Conservation (phyloP, 2,888 invertebrate species). For the Ctena decussata region DNA sequence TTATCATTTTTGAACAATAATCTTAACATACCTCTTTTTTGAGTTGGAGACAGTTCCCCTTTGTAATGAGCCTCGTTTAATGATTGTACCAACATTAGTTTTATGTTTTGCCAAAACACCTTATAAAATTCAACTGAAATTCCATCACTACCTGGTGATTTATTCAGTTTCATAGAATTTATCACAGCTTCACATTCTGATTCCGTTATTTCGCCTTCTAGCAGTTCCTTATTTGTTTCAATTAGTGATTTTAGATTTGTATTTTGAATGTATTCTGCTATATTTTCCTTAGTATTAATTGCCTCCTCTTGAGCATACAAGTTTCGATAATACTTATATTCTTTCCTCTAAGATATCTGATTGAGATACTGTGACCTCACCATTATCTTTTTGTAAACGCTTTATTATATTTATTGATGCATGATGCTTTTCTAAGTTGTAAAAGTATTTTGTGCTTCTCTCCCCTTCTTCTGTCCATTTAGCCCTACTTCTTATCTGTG, state of each 20-base stretch:
- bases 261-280: not conserved
- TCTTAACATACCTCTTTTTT: constrained; percentile 24
- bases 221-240: not conserved
- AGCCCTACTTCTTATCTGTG: not conserved
- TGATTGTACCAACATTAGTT: not conserved
- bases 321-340: not conserved
- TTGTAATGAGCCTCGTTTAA: constrained; percentile 20
- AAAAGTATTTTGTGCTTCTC: not conserved
- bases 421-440: not conserved
- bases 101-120: constrained; percentile 24
- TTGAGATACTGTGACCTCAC: not conserved
- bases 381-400: not conserved
- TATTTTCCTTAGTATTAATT: not conserved
- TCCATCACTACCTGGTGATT: constrained; percentile 36
- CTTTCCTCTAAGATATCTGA: not conserved
- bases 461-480: not conserved
- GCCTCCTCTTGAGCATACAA: not conserved
- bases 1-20: constrained; percentile 9
- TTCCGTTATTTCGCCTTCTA: not conserved
- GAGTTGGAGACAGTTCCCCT: constrained; percentile 18
- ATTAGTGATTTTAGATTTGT: not conserved
- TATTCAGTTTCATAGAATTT: constrained; percentile 31
- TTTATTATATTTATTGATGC: not conserved
- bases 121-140: constrained; percentile 36
- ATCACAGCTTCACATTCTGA: not conserved